Evolutionary conservation across 1,140 invertebrate species (phyloP), one percentile per base, ranked within the genome.

Genomic region (Alviniconcha marisindica): DNA sequence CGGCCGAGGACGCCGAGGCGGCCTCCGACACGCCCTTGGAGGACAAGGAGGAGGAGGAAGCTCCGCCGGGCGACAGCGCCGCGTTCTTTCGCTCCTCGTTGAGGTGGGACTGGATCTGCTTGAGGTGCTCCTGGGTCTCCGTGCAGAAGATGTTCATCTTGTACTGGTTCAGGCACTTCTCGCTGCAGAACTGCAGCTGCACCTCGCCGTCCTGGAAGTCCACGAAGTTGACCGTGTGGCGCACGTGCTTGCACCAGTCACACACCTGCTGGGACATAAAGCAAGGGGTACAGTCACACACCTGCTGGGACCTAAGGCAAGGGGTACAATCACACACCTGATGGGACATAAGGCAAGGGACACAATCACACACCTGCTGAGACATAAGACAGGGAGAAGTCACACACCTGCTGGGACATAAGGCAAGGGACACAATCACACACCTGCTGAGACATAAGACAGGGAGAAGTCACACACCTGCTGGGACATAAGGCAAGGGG

Each of bases 71-170:
- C 73, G 79, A 51, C 42, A 40, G 54, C 1, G 63, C 54, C 21
- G 66, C 82, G 63, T 83, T 84, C 54, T 87, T 77, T 71, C 83
- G 74, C 56, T 87, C 89, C 1, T 88, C 94, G 92, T 10, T 93
- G 90, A 93, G 92, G 77, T 92, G 94, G 38, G 94, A 93, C 56
- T 88, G 83, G 66, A 94, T 88, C 66, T 93, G 95, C 90, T 97
- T 96, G 60, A 97, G 94, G 91, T 97, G 97, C 1, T 97, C 96
- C 92, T 97, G 96, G 3, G 97, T 97, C 93, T 98, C 97, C 40
- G 96, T 95, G 93, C 97, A 98, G 92, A 98, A 98, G 85, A 98
- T 97, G 90, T 97, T 97, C 97, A 98, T 98, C 94, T 98, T 98
- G 94, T 98, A 98, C 92, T 98, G 97, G 91, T 98, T 98, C 69